Evolutionary conservation across 2,888 invertebrate species (phyloP).

Genomic region (Hermodice carunculata): DNA sequence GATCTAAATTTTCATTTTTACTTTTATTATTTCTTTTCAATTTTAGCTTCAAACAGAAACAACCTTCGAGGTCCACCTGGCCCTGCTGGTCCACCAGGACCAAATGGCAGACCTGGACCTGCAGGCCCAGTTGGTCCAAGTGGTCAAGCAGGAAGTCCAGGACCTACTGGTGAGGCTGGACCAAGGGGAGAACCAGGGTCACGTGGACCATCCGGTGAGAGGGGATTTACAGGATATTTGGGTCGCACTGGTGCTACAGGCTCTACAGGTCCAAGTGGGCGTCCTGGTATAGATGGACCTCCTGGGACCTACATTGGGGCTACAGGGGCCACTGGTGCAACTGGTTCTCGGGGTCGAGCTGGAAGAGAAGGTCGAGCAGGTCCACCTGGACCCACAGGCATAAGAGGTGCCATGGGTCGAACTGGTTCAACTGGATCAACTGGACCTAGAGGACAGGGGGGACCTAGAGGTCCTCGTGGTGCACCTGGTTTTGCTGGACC

Average conservation of each 20-base stretch:
- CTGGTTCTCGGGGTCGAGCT: constrained; percentile 11
- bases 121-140: constrained; percentile 8
- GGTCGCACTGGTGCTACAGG: too few relatives aligned
- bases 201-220: constrained; percentile 19
- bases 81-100: constrained; percentile 20
- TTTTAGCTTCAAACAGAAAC: not conserved
- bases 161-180: constrained; percentile 31
- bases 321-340: constrained; percentile 18
- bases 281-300: too few relatives aligned
- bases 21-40: too few relatives aligned
- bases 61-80: constrained; percentile 11
- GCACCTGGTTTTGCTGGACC: too few relatives aligned
- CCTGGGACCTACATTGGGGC: too few relatives aligned
- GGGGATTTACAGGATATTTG: constrained; percentile 10
- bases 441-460: not conserved
- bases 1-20: too few relatives aligned
- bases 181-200: constrained; percentile 20
- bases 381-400: constrained; percentile 14
- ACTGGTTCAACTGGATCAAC: not conserved
- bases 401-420: constrained; percentile 7
- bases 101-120: constrained; percentile 1
- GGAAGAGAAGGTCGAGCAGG: constrained; percentile 22
- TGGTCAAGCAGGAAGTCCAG: constrained; percentile 6
- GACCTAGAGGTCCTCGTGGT: not conserved
- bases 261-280: too few relatives aligned